Conservation (phyloP, 2,797 vertebrate species). For the Acipenser ruthenus region DNA sequence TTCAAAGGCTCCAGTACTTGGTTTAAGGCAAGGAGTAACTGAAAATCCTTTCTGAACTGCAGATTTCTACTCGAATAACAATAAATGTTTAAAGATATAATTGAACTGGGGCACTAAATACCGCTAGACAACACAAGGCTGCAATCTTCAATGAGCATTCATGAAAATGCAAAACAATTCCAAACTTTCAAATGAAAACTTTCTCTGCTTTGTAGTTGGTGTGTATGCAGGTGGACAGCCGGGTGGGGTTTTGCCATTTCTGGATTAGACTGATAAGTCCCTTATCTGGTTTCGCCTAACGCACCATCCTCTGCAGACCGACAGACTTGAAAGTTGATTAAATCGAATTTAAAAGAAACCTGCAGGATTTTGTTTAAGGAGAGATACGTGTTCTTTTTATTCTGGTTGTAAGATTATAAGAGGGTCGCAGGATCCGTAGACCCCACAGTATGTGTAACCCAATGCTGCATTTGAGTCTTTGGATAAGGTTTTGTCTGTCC, state of each 20-base stretch:
- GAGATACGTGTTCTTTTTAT: too few species aligned
- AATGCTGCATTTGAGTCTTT: too few species aligned
- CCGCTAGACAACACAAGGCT: neutral
- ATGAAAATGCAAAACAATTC: neutral
- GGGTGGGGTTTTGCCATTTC: neutral
- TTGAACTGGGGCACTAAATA: neutral
- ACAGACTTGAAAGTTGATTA: too few species aligned
- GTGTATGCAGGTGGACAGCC: neutral
- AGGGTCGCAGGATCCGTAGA: too few species aligned
- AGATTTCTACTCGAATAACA: constrained; percentile 22
- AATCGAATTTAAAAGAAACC: too few species aligned
- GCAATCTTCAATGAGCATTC: neutral
- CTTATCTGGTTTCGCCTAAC: too few species aligned
- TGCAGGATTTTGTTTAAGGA: too few species aligned
- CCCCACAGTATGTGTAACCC: too few species aligned
- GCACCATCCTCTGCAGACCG: too few species aligned
- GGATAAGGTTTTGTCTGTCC: too few species aligned
- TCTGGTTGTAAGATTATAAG: too few species aligned
- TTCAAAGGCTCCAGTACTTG: constrained; percentile 60
- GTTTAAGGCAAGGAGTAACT: constrained; percentile 53
- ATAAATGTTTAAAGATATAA: constrained; percentile 1
- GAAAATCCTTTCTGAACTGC: constrained; percentile 31
- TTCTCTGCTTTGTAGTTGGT: neutral
- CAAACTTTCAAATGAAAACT: neutral
- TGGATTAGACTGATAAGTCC: too few species aligned